A percentile compares a stretch with the other conserved stretches of the same genome.
phyloP scores from a whole-genome alignment of 2,797 vertebrate genomes.

The Phataginus tricuspis region DNA sequence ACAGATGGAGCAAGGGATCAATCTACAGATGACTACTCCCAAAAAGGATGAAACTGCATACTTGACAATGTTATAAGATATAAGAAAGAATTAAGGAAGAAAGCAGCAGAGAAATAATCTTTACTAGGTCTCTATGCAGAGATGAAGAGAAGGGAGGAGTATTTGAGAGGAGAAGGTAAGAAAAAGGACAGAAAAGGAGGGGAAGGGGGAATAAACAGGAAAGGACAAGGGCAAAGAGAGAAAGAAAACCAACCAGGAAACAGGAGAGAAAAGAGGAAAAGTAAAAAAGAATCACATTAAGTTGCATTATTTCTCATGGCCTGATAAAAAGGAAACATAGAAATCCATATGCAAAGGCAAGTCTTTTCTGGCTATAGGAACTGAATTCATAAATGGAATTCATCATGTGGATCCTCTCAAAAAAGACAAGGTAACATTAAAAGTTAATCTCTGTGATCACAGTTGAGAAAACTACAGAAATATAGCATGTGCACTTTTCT shows the following conservation, averaged over 20 bases:
- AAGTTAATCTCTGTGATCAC: background rate
- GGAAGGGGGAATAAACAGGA: background rate
- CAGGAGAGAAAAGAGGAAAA: background rate
- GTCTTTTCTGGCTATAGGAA: background rate
- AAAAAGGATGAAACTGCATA: background rate
- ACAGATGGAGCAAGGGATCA: no score
- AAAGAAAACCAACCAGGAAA: background rate
- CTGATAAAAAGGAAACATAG: background rate
- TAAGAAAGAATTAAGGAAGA: background rate
- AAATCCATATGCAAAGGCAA: background rate
- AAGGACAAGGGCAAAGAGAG: background rate
- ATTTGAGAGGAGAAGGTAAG: background rate
- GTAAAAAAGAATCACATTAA: background rate
- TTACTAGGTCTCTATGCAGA: background rate
- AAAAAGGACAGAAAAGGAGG: background rate
- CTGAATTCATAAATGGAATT: conserved; percentile 18
- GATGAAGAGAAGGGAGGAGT: background rate
- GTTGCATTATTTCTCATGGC: background rate
- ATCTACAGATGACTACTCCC: background rate
- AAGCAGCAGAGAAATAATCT: background rate
- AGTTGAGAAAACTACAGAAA: background rate
- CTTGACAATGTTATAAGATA: background rate
- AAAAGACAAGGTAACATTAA: background rate
- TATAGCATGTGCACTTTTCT: background rate
- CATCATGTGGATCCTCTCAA: background rate